phyloP scores from a whole-genome alignment of 2,888 invertebrate species.

The Trilocha varians region DNA sequence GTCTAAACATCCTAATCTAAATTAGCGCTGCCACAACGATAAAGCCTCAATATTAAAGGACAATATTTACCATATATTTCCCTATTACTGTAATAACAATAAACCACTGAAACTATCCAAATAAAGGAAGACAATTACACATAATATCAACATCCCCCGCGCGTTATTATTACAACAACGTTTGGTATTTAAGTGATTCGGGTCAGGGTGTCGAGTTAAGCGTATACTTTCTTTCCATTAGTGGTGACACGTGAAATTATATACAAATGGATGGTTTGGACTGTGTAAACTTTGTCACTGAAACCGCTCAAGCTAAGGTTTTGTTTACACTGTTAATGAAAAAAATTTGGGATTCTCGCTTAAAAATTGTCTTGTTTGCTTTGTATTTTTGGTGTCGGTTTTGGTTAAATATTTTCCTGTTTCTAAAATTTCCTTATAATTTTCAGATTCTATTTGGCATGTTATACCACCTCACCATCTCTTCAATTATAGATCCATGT shows the following conservation, averaged over 20 bases:
- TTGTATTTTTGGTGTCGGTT: too few species aligned
- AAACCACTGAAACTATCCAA: neutral
- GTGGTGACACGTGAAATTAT: constrained; percentile 42
- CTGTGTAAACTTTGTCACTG: constrained; percentile 41
- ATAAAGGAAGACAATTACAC: neutral
- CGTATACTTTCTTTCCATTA: constrained; percentile 44
- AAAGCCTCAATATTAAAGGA: too few species aligned
- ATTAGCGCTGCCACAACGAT: too few species aligned
- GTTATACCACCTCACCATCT: too few species aligned
- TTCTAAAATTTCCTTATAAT: too few species aligned
- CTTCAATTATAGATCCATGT: too few species aligned
- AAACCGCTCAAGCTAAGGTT: constrained; percentile 26
- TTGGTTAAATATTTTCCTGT: too few species aligned
- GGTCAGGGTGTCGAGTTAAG: constrained; percentile 39
- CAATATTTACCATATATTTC: neutral
- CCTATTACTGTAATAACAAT: neutral
- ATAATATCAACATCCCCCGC: neutral
- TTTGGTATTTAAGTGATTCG: constrained; percentile 34
- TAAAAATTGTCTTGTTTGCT: too few species aligned
- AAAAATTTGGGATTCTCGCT: too few species aligned
- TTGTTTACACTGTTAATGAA: constrained; percentile 15
- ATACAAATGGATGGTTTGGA: constrained; percentile 14
- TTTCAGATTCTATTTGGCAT: too few species aligned
- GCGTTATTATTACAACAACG: constrained; percentile 18
- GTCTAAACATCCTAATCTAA: too few species aligned